Evolutionary conservation across 2,888 invertebrate species (phyloP).

Genomic region (Sepiola atlantica): DNA sequence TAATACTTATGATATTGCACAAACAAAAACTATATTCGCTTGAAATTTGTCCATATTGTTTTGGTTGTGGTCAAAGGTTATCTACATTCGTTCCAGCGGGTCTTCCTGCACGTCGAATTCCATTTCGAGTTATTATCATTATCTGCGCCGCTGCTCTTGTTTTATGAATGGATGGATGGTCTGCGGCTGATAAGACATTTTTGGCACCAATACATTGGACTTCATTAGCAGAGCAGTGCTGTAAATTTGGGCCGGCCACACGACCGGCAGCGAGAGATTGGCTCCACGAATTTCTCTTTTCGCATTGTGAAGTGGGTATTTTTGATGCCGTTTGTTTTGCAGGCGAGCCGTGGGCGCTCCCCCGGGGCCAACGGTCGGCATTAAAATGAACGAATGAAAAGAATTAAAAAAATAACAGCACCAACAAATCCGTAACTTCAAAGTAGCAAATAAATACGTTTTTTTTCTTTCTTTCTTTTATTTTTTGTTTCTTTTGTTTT

Average conservation of each 20-base stretch:
- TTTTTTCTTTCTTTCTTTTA: too few species aligned
- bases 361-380: background rate
- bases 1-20: background rate
- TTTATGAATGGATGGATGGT: background rate
- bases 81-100: background rate
- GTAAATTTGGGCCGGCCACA: background rate
- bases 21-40: background rate
- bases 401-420: background rate
- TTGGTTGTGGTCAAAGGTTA: background rate
- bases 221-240: background rate
- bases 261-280: background rate
- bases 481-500: too few species aligned
- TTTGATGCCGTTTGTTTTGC: background rate
- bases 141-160: background rate
- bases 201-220: constrained; percentile 32
- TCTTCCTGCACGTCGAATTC: background rate
- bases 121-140: background rate
- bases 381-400: too few species aligned
- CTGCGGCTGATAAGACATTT: constrained; percentile 19
- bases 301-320: background rate
- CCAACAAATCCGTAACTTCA: background rate
- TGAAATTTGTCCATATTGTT: constrained; percentile 16
- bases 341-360: background rate
- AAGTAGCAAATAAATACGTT: background rate
- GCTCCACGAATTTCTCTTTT: background rate